These are phyloP conservation scores for Horisme vitalbata DNA, from an alignment of 2,888 invertebrate genomes.

Conservation along the genomic window DNA sequence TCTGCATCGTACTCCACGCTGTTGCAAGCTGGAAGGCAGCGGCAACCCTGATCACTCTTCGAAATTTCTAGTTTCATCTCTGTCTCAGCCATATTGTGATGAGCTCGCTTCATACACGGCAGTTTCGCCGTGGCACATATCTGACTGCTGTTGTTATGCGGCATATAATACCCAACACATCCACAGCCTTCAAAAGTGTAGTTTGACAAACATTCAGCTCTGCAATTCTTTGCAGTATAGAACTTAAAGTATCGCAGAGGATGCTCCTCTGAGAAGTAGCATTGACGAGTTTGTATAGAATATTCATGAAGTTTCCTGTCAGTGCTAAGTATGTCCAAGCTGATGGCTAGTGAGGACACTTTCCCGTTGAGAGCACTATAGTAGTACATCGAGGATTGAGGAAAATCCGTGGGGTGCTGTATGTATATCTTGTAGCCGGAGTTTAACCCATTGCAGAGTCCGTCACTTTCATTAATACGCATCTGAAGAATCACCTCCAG, in stretches of 20 bases:
- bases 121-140: slow-evolving; percentile 6
- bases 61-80: slow-evolving; percentile 2
- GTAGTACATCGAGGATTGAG: slow-evolving; percentile 12
- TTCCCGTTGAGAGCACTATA: slow-evolving; percentile 34
- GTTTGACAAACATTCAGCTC: slow-evolving; percentile 51
- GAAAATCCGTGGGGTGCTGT: slow-evolving; percentile 53
- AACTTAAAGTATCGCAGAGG: slow-evolving; percentile 48
- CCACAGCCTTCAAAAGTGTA: slow-evolving; percentile 40
- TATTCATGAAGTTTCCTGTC: slow-evolving; percentile 38
- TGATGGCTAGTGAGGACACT: slow-evolving; percentile 49
- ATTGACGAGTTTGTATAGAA: slow-evolving; percentile 45
- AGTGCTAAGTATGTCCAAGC: slow-evolving; percentile 40
- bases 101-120: slow-evolving; percentile 1
- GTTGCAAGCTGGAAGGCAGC: slow-evolving; percentile 68
- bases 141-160: slow-evolving; percentile 31
- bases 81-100: neutral
- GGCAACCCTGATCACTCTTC: slow-evolving; percentile 21
- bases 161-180: slow-evolving; percentile 55
- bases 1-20: slow-evolving; percentile 85
- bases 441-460: slow-evolving; percentile 17
- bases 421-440: slow-evolving; percentile 43
- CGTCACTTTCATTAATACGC: slow-evolving; percentile 18
- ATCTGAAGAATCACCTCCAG: neutral
- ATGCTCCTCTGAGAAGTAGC: slow-evolving; percentile 45
- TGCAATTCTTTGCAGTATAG: slow-evolving; percentile 54